Evolutionary conservation across 2,888 invertebrate genomes (phyloP), one percentile per base, ranked within the genome.

Genomic region (Trachelus tabidus): DNA sequence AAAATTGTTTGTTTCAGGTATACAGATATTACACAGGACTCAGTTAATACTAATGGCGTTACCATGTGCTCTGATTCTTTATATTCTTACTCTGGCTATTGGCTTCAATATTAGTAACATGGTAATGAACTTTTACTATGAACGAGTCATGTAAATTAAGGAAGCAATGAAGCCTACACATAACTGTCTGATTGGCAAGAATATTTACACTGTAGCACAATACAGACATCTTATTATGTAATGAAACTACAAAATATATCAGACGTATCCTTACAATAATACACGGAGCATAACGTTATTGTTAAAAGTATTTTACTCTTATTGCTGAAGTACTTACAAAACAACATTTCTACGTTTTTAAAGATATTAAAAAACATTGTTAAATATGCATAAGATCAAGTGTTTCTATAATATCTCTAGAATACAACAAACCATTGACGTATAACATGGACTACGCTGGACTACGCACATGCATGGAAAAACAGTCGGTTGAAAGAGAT

Each of bases 1-100:
- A 33, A 23, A 74, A 35, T 78, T 79, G 82, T 85, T 87, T 83
- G 82, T 93, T 93, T 76, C 93, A 97, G 97, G 97, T 91, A 93
- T 99, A 81, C 96, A 97, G 69, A 96, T 97, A 91, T 93, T 99
- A 75, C 96, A 96, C 85, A 96, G 96, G 89, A 97, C 98, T 1
- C 94, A 98, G 83, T 92, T 96, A 77, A 95, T 99, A 89, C 93
- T 99, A 77, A 95, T 97, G 83, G 97, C 98, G 3, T 92, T 99
- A 81, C 96, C 98, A 1, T 92, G 96, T 73, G 92, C 97, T 77
- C 92, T 96, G 83, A 88, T 98, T 23, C 91, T 96, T 75, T 99
- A 97, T 92, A 91, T 98, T 75, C 93, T 96, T 34, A 96, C 97
- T 0, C 91, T 98, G 77, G 93, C 95, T 12, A 93, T 95, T 79